Conservation (phyloP, 2,888 invertebrate genomes). For the Sturmia bella region DNA sequence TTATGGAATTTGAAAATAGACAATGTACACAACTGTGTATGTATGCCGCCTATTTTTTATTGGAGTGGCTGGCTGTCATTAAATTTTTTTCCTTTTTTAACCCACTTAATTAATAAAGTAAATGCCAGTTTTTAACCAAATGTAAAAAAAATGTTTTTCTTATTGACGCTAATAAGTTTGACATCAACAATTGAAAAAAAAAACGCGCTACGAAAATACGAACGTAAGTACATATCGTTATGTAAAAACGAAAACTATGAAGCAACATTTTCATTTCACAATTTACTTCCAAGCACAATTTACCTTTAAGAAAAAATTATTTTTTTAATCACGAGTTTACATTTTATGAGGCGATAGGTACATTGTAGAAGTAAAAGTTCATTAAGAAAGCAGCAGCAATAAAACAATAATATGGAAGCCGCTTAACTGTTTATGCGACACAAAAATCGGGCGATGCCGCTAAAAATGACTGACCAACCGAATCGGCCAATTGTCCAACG, state of each 20-base stretch:
- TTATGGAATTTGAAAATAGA: no score
- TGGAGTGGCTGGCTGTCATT: no score
- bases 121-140: background rate
- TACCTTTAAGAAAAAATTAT: no score
- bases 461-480: background rate
- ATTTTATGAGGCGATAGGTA: background rate
- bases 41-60: no score
- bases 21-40: no score
- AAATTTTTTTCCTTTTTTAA: no score
- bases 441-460: constrained; percentile 42
- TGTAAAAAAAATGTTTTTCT: background rate
- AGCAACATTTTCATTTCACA: no score
- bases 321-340: no score
- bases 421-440: constrained; percentile 55
- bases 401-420: constrained; percentile 37
- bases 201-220: no score
- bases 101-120: background rate
- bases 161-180: constrained; percentile 6
- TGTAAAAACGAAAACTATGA: background rate
- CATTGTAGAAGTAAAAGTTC: background rate
- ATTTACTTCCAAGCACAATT: no score
- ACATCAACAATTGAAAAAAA: constrained; percentile 30
- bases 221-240: constrained; percentile 8
- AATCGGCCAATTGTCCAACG: constrained; percentile 8
- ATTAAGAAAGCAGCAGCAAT: constrained; percentile 26